Base-by-base conservation (phyloP, 1,140 invertebrate genomes). In the Drosophila baimaii region DNA sequence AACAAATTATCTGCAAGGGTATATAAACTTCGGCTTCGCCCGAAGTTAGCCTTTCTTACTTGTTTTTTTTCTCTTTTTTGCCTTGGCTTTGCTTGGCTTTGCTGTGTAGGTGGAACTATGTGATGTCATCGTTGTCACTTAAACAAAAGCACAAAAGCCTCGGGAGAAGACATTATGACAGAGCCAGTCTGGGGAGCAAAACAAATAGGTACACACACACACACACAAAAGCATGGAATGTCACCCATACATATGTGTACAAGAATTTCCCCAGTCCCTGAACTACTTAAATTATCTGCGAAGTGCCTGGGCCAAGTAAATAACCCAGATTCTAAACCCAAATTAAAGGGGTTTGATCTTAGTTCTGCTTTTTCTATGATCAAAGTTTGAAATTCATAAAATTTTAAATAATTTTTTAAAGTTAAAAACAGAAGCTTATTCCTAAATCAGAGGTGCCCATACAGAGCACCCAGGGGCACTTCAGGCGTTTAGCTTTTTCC, bases 51-150 rank as follows among this genome's bases (percentile, higher is more conserved):
- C n/a, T n/a, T n/a, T n/a, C n/a, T n/a, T n/a, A n/a, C n/a, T 55
- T 21, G 10, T 17, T 57, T 62, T 56, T 17, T 6, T 39, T 68
- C 52, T 59, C 9, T 15, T 12, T 15, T 63, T 65, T 41, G 25
- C 55, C 61, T 80, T 35, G 25, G 13, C 31, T 55, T 51, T 65
- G 64, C 35, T 37, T 72, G 52, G 57, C 43, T 61, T 44, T 43
- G 43, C 13, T 79, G 74, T 81, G 74, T 80, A 80, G 77, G 81
- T 78, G 79, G 46, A 77, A 74, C 54, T 43, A 52, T 79, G 83
- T 86, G 83, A 86, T 88, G 83, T 86, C 83, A 86, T 86, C 80
- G 56, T 61, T 88, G 83, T 79, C 79, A 65, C 57, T 73, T 57
- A 55, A 56, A 79, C 57, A 78, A 77, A 58, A 70, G 59, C 46